Evolutionary conservation across 2,797 vertebrate genomes (phyloP).

Genomic region (Phaenicophaeus curvirostris): DNA sequence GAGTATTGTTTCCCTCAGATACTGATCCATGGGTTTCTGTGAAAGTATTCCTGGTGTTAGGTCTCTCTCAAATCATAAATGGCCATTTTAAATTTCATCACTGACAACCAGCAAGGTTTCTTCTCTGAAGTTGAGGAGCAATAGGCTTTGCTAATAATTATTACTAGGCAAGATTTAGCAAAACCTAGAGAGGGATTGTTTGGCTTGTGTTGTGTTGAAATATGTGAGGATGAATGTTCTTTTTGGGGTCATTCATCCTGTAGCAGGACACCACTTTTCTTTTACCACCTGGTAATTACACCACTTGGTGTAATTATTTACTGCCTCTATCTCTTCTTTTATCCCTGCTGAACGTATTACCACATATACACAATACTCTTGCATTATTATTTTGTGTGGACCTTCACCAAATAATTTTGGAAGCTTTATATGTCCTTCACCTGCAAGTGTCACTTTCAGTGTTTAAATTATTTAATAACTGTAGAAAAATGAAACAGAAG

Average conservation of each 20-base stretch:
- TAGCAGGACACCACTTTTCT: background rate
- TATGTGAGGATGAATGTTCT: background rate
- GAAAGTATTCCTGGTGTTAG: background rate
- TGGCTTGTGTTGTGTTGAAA: background rate
- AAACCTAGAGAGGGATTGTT: background rate
- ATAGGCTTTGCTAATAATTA: background rate
- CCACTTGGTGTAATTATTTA: background rate
- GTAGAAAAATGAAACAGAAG: background rate
- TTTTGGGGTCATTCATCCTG: background rate
- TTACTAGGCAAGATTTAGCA: background rate
- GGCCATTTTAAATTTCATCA: background rate
- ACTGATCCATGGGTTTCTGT: background rate
- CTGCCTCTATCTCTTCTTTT: background rate
- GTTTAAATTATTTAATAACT: background rate
- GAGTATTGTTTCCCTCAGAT: background rate
- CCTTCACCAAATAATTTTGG: background rate
- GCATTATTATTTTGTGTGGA: background rate
- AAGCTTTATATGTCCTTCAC: background rate
- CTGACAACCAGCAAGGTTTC: background rate
- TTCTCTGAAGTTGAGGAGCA: background rate
- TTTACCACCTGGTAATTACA: background rate
- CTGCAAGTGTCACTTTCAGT: background rate
- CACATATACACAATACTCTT: background rate
- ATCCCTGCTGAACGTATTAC: background rate
- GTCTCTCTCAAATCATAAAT: background rate